A percentile compares a stretch with the other conserved stretches of the same genome.
Conservation (phyloP, 2,113 vertebrate species). For the Epinephelus moara region DNA sequence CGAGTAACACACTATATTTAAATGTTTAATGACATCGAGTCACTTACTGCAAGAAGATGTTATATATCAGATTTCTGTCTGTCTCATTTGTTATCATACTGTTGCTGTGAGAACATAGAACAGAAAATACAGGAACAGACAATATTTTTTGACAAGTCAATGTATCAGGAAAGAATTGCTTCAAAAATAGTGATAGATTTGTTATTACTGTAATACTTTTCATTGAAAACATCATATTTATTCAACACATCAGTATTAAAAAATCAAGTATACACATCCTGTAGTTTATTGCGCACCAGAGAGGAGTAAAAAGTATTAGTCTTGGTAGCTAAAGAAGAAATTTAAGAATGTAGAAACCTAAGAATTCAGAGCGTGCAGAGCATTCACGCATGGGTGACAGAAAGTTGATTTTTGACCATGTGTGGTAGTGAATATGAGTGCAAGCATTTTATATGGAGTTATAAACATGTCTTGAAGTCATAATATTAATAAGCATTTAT, state of each 20-base stretch:
- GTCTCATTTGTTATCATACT: background rate
- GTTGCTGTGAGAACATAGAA: background rate
- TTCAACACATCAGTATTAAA: background rate
- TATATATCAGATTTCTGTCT: background rate
- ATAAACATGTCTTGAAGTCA: background rate
- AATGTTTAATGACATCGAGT: background rate
- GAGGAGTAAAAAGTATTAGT: background rate
- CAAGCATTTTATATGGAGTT: too few species aligned
- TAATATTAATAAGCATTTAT: background rate
- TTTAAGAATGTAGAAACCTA: background rate
- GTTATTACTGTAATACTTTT: background rate
- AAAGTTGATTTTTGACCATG: too few species aligned
- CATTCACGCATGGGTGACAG: too few species aligned
- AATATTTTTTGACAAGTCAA: background rate
- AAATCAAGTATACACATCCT: background rate
- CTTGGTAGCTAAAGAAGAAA: background rate
- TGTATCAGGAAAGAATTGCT: background rate
- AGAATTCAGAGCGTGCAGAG: too few species aligned
- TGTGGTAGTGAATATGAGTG: too few species aligned
- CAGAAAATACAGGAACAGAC: background rate
- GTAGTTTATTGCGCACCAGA: background rate
- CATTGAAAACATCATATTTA: background rate
- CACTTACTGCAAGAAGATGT: background rate
- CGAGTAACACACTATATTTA: background rate
- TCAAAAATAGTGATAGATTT: background rate